Evolutionary conservation across 2,113 vertebrate species (phyloP).

Genomic region (Calcarius ornatus): DNA sequence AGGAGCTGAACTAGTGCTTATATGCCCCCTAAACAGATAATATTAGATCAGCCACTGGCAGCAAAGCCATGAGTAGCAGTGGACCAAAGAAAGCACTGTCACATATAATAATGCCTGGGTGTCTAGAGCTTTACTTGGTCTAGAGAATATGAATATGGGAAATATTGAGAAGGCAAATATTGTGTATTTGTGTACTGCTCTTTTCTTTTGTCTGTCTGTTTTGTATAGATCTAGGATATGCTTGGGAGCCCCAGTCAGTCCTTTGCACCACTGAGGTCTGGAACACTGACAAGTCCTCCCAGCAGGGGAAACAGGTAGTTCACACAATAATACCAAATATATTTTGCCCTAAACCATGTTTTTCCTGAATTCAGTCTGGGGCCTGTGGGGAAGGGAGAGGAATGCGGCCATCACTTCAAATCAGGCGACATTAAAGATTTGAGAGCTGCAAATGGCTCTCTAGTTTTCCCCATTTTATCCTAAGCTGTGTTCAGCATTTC

Average conservation of each 20-base stretch:
- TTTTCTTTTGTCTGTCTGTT: not conserved
- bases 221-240: not conserved
- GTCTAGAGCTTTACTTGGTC: not conserved
- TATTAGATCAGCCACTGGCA: not conserved
- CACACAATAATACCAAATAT: not conserved
- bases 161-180: not conserved
- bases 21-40: not conserved
- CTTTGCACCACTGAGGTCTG: not conserved
- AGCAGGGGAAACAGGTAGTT: not conserved
- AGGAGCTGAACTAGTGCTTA: not conserved
- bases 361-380: not conserved
- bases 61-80: not conserved
- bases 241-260: not conserved
- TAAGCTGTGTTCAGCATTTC: not conserved
- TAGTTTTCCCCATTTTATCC: not conserved
- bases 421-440: not conserved
- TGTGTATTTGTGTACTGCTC: not conserved
- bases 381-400: not conserved
- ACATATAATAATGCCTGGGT: not conserved
- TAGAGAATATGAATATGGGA: not conserved
- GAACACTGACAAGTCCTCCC: not conserved
- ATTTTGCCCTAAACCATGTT: not conserved
- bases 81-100: not conserved
- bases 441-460: not conserved
- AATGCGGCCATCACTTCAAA: not conserved